These are phyloP conservation scores for Galaxias olidus DNA, from an alignment of 2,797 vertebrate genomes.

Conservation along the genomic window DNA sequence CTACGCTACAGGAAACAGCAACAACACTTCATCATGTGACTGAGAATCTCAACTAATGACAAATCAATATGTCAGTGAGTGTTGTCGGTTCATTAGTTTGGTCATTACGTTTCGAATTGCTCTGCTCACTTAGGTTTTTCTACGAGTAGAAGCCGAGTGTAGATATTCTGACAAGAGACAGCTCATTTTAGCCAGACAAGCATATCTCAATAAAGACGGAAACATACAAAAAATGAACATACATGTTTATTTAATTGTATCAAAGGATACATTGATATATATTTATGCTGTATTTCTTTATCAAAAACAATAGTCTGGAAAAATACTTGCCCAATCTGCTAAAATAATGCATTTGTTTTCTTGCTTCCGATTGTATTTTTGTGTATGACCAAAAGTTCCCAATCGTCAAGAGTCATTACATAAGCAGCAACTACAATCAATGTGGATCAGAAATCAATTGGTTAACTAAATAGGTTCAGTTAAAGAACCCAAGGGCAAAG, in stretches of 20 bases:
- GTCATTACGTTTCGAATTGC: slow-evolving; percentile 50
- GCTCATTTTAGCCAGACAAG: not conserved
- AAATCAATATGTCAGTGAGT: slow-evolving; percentile 39
- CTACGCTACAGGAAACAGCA: slow-evolving; percentile 43
- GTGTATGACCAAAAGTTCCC: too few species aligned
- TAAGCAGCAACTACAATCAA: too few species aligned
- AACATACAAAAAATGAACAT: not conserved
- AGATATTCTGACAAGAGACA: slow-evolving; percentile 19
- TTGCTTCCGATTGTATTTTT: too few species aligned
- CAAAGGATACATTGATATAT: not conserved
- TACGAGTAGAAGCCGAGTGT: slow-evolving; percentile 12
- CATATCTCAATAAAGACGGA: slow-evolving; percentile 15
- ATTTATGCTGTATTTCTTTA: not conserved
- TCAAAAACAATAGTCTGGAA: too few species aligned
- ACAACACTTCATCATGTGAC: slow-evolving; percentile 26
- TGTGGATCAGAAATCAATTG: too few species aligned
- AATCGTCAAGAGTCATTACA: too few species aligned
- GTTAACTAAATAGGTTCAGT: too few species aligned
- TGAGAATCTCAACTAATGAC: slow-evolving; percentile 44
- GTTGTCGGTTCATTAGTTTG: slow-evolving; percentile 36
- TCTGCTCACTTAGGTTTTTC: slow-evolving; percentile 12
- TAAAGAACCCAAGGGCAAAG: too few species aligned
- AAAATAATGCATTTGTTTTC: too few species aligned
- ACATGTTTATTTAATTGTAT: too few species aligned
- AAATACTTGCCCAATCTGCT: too few species aligned